phyloP scores from a whole-genome alignment of 1,140 invertebrate genomes.

The Antheraea pernyi region DNA sequence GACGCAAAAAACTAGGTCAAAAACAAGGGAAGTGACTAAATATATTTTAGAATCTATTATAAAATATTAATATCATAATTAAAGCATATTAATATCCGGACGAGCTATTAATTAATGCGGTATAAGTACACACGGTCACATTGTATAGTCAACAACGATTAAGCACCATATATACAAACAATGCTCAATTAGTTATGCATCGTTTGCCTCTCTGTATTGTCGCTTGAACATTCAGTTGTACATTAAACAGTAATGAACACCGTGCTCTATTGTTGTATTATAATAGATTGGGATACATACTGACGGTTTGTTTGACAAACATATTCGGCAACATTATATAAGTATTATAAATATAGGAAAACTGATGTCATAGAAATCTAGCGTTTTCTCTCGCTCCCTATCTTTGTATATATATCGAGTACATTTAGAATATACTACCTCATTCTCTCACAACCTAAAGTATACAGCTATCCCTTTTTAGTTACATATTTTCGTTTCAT shows the following conservation, averaged over 20 bases:
- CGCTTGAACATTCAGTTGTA: conserved; percentile 3
- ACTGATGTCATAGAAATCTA: too few relatives aligned
- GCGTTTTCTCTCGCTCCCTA: too few relatives aligned
- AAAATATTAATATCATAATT: background rate
- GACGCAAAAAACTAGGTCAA: too few relatives aligned
- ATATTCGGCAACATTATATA: background rate
- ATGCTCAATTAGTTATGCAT: conserved; percentile 15
- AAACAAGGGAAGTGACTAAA: too few relatives aligned
- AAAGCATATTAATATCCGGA: background rate
- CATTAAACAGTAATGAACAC: conserved; percentile 9
- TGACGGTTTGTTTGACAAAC: background rate
- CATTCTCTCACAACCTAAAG: too few relatives aligned
- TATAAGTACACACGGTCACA: background rate
- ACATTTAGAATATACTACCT: too few relatives aligned
- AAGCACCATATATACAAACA: conserved; percentile 8
- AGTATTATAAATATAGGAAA: background rate
- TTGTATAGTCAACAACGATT: conserved; percentile 8
- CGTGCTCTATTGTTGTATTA: conserved; percentile 3
- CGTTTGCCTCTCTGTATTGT: conserved; percentile 8
- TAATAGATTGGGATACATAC: conserved; percentile 2
- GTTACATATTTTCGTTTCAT: too few relatives aligned
- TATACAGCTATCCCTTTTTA: too few relatives aligned
- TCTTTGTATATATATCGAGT: too few relatives aligned
- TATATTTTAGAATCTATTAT: too few relatives aligned
- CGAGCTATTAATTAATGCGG: background rate